Conservation (phyloP, 2,113 vertebrate genomes). For the Catharus bicknelli region DNA sequence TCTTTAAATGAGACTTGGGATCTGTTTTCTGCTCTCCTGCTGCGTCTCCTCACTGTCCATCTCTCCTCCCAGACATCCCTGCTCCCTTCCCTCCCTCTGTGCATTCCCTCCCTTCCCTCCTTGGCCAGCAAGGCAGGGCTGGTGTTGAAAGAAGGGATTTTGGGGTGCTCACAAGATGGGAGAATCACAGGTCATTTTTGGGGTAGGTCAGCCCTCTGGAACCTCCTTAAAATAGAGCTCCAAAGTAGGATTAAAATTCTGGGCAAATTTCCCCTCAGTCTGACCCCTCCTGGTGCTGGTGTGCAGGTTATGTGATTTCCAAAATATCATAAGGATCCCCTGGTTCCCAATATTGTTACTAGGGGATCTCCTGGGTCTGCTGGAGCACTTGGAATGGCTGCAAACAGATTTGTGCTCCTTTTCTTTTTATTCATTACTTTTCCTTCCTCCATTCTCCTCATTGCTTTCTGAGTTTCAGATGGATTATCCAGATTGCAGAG, state of each 20-base stretch:
- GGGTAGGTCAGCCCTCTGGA: neutral
- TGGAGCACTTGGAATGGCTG: neutral
- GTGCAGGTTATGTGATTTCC: neutral
- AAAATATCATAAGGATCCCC: neutral
- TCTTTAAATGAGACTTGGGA: neutral
- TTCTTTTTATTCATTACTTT: conserved; percentile 48
- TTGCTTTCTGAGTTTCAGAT: conserved; percentile 47
- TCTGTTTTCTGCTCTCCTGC: neutral
- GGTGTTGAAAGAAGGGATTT: neutral
- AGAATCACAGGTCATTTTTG: neutral
- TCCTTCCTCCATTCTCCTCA: neutral
- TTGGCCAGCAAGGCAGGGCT: neutral
- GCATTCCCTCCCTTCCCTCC: neutral
- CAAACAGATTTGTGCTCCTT: conserved; percentile 17
- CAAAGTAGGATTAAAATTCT: neutral
- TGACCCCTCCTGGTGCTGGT: neutral
- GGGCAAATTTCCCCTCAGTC: neutral
- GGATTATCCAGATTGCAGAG: conserved; percentile 59
- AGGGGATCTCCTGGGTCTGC: neutral
- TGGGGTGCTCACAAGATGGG: neutral
- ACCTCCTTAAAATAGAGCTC: neutral
- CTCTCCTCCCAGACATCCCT: neutral
- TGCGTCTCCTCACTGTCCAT: fast-evolving
- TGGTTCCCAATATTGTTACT: neutral
- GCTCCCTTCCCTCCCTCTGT: neutral